phyloP scores from a whole-genome alignment of 2,888 invertebrate genomes.

The Andrena camellia region DNA sequence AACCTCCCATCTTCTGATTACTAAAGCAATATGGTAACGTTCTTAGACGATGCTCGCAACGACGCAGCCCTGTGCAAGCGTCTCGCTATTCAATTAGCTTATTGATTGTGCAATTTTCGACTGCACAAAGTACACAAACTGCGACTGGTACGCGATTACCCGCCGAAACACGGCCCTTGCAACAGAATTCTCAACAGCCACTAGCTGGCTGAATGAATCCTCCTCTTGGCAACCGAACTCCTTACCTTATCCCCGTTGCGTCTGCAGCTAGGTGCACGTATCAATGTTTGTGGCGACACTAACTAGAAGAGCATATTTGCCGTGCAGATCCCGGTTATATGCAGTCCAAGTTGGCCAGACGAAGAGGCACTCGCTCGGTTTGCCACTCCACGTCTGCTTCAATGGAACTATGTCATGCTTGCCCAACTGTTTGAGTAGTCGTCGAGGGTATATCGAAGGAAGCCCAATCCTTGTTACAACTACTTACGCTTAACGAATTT shows the following conservation, averaged over 20 bases:
- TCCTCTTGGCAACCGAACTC: slow-evolving; percentile 49
- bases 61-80: neutral
- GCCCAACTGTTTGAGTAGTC: slow-evolving; percentile 72
- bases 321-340: slow-evolving; percentile 76
- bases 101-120: slow-evolving; percentile 15
- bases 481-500: slow-evolving; percentile 34
- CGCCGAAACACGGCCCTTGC: neutral
- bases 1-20: too few species aligned
- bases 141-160: slow-evolving; percentile 12
- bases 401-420: slow-evolving; percentile 67
- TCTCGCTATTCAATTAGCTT: slow-evolving; percentile 12
- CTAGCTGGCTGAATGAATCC: slow-evolving; percentile 42
- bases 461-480: slow-evolving; percentile 57
- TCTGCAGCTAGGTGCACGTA: slow-evolving; percentile 60
- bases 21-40: too few species aligned
- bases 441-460: slow-evolving; percentile 62
- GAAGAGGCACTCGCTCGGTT: slow-evolving; percentile 62
- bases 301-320: slow-evolving; percentile 81
- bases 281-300: slow-evolving; percentile 80
- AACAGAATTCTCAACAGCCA: slow-evolving; percentile 28
- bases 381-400: slow-evolving; percentile 56
- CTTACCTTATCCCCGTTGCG: slow-evolving; percentile 53
- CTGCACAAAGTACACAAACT: slow-evolving; percentile 6
- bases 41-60: too few species aligned
- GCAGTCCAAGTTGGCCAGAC: slow-evolving; percentile 67